phyloP scores from a whole-genome alignment of 1,140 invertebrate genomes.

The Ganaspis sp. region DNA sequence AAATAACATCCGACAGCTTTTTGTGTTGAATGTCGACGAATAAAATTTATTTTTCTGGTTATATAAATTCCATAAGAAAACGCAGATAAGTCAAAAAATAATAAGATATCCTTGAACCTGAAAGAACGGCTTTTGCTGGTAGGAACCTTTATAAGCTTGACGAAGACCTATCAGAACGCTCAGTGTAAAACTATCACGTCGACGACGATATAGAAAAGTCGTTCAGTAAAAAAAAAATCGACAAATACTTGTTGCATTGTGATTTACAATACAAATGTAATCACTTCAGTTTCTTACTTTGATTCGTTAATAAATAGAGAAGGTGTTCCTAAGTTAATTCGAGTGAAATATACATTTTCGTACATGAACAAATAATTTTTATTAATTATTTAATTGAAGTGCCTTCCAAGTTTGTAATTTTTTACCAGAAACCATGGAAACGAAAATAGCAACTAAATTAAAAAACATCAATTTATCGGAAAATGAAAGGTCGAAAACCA shows the following conservation, averaged over 20 bases:
- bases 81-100: conserved; percentile 49
- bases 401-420: neutral
- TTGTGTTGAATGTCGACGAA: neutral
- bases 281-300: conserved; percentile 22
- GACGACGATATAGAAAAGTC: conserved; percentile 42
- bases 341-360: neutral
- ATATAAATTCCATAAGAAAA: neutral
- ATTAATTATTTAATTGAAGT: neutral
- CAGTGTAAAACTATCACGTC: conserved; percentile 66
- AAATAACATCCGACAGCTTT: neutral
- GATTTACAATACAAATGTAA: conserved; percentile 34
- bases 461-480: conserved; percentile 40
- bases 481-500: conserved; percentile 53
- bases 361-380: conserved; percentile 8
- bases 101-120: conserved; percentile 65
- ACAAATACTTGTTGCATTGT: conserved; percentile 45
- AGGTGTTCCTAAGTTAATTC: neutral
- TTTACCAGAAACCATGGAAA: conserved; percentile 48
- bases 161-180: conserved; percentile 65
- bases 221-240: conserved; percentile 26
- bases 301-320: neutral
- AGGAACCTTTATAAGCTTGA: conserved; percentile 70
- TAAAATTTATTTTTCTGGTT: neutral
- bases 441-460: conserved; percentile 29
- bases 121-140: conserved; percentile 65